Percentiles rank a stretch among this genome's conserved stretches.
phyloP scores from a whole-genome alignment of 2,797 vertebrate genomes.

The Oreortyx pictus region DNA sequence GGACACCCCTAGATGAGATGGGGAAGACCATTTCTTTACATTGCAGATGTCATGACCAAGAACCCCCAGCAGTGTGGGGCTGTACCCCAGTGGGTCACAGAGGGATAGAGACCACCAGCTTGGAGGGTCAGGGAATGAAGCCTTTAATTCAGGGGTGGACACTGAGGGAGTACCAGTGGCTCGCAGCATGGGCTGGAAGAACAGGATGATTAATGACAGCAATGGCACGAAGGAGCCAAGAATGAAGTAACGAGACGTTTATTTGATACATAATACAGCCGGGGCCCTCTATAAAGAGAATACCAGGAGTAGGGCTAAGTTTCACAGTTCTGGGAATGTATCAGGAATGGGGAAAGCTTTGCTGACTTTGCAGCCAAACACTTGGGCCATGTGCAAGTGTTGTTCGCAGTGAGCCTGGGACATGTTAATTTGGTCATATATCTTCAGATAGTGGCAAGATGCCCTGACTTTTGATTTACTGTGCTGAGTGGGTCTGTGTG shows the following conservation, averaged over 20 bases:
- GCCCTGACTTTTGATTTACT: constrained; percentile 45
- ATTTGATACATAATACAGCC: constrained; percentile 64
- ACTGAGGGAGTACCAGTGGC: rapidly evolving
- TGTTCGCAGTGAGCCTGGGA: background rate
- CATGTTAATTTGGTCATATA: constrained; percentile 43
- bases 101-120: background rate
- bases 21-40: background rate
- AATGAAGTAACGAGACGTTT: constrained; percentile 68
- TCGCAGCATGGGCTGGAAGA: background rate
- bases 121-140: background rate
- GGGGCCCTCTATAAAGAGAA: constrained; percentile 62
- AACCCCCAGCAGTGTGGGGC: rapidly evolving
- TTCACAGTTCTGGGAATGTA: constrained; percentile 8
- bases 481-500: background rate
- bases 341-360: background rate
- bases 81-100: rapidly evolving
- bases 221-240: constrained; percentile 27
- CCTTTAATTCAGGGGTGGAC: background rate
- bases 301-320: constrained; percentile 17
- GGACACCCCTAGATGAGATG: rapidly evolving
- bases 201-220: constrained; percentile 63
- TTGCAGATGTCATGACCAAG: background rate
- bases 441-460: constrained; percentile 23
- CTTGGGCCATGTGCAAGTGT: background rate
- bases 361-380: constrained; percentile 52